Percentiles rank a stretch among this genome's conserved stretches.
Conservation (phyloP, 1,140 invertebrate genomes). For the Trissolcus basalis region DNA sequence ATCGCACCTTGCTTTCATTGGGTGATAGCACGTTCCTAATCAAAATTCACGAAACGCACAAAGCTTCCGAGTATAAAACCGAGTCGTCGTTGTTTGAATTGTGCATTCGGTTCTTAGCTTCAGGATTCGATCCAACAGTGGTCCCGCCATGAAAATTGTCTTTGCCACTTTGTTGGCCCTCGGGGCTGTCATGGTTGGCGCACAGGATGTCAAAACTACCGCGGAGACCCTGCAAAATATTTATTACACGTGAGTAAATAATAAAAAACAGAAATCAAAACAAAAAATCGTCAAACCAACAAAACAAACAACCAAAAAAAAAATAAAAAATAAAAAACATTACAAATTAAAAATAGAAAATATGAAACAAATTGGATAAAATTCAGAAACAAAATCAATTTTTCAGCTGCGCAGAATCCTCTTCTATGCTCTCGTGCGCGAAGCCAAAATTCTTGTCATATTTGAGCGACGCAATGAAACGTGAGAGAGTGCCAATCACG, state of each 20-base stretch:
- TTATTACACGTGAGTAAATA: constrained; percentile 71
- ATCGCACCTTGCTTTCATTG: constrained; percentile 69
- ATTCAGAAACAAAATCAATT: constrained; percentile 11
- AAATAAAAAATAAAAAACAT: no score
- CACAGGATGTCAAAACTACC: constrained; percentile 64
- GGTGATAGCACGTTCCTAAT: constrained; percentile 68
- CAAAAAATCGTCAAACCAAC: no score
- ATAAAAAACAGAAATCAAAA: no score
- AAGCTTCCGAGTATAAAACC: constrained; percentile 71
- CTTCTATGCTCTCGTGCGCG: constrained; percentile 79
- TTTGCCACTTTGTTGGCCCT: constrained; percentile 59
- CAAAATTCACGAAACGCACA: constrained; percentile 68
- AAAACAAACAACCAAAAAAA: no score
- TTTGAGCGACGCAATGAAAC: constrained; percentile 80
- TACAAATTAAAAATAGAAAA: no score
- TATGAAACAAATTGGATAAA: no score
- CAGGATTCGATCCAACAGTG: constrained; percentile 63
- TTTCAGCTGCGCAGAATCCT: constrained; percentile 68
- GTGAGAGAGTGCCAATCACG: constrained; percentile 83
- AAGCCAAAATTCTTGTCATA: constrained; percentile 86
- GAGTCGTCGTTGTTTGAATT: constrained; percentile 60
- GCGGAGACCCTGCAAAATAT: constrained; percentile 66
- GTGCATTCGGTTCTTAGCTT: constrained; percentile 73
- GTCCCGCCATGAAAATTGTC: constrained; percentile 66
- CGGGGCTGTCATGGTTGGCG: constrained; percentile 52